These are phyloP conservation scores for Agonum fuliginosum DNA, from an alignment of 2,888 invertebrate species.

Conservation along the genomic window DNA sequence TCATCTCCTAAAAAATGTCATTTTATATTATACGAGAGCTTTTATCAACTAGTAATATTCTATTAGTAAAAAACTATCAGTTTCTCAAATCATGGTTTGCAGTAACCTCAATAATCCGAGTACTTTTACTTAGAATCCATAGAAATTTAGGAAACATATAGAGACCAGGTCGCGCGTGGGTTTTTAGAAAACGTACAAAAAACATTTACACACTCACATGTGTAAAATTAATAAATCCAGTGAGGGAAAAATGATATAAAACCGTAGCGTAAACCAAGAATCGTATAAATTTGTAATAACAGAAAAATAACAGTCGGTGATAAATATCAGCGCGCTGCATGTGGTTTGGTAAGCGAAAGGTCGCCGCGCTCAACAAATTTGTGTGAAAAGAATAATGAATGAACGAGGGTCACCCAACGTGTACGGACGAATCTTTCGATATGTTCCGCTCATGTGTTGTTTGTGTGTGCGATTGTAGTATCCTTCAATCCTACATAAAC, in stretches of 20 bases:
- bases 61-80: no score
- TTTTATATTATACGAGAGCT: no score
- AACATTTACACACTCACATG: constrained; percentile 24
- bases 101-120: background rate
- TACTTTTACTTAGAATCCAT: constrained; percentile 15
- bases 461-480: background rate
- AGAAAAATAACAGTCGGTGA: constrained; percentile 49
- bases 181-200: constrained; percentile 32
- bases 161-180: constrained; percentile 4
- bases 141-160: constrained; percentile 30
- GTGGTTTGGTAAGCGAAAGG: constrained; percentile 42
- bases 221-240: constrained; percentile 43
- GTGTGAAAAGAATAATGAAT: constrained; percentile 41
- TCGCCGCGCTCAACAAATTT: constrained; percentile 44
- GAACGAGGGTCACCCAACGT: constrained; percentile 23
- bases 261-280: constrained; percentile 37
- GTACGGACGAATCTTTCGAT: background rate
- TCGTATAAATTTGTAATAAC: constrained; percentile 56
- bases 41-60: no score
- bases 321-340: constrained; percentile 52
- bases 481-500: background rate
- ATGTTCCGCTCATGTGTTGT: background rate
- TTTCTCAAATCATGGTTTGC: no score
- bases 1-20: no score
- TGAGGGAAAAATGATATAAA: constrained; percentile 52